These are phyloP conservation scores for Malurus elegans DNA, from an alignment of 2,113 vertebrate genomes.

Conservation along the genomic window DNA sequence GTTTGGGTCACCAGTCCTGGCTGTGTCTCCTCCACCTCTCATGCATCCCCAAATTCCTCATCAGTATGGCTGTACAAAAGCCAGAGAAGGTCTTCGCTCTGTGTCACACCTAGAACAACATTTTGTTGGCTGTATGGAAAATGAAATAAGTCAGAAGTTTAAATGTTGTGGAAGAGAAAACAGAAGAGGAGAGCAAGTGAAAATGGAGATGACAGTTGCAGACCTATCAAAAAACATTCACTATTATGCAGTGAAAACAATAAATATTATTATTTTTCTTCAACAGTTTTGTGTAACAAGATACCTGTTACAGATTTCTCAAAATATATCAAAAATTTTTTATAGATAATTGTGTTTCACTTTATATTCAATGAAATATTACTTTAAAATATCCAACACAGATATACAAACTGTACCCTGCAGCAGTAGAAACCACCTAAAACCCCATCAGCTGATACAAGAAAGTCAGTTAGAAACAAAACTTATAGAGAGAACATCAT, in stretches of 20 bases:
- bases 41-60: rapidly evolving
- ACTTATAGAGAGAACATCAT: not conserved
- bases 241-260: not conserved
- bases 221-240: not conserved
- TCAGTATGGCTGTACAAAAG: rapidly evolving
- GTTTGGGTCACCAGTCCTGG: not conserved
- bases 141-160: not conserved
- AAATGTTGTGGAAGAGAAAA: not conserved
- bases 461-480: not conserved
- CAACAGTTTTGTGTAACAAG: not conserved
- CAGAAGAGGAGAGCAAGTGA: not conserved
- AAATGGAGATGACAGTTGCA: not conserved
- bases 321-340: not conserved
- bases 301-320: not conserved
- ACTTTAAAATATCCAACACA: not conserved
- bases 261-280: not conserved
- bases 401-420: not conserved
- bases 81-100: not conserved
- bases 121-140: not conserved
- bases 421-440: not conserved
- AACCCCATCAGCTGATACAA: not conserved
- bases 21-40: not conserved
- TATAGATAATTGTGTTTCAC: not conserved
- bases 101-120: not conserved
- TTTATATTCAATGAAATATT: not conserved